A percentile compares a stretch with the other conserved stretches of the same genome.
phyloP scores from a whole-genome alignment of 2,888 invertebrate genomes.

The Conus canariensis region DNA sequence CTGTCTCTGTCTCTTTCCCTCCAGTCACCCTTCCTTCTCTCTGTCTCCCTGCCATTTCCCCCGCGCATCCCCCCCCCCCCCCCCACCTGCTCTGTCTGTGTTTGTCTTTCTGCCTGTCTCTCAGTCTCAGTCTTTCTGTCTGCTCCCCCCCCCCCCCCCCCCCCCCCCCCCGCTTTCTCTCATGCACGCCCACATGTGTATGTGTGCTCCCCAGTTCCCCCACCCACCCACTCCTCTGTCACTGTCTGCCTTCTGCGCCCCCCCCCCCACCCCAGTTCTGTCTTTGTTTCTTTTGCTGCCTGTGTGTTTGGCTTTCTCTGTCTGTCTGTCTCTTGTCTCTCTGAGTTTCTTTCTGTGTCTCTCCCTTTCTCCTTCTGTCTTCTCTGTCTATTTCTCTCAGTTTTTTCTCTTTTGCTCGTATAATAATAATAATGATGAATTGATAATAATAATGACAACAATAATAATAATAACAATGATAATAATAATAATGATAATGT shows the following conservation, averaged over 20 bases:
- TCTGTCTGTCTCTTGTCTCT: not conserved
- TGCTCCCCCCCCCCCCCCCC: not conserved
- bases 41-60: not conserved
- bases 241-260: not conserved
- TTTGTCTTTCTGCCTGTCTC: not conserved
- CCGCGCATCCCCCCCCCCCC: not conserved
- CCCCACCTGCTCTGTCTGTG: not conserved
- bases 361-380: not conserved
- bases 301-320: not conserved
- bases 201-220: not conserved
- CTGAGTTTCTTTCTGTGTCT: not conserved
- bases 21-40: not conserved
- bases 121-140: not conserved
- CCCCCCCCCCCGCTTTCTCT: not conserved
- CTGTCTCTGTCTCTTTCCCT: not conserved
- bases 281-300: not conserved
- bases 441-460: too few relatives aligned
- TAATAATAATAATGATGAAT: too few relatives aligned
- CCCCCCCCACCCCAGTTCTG: not conserved
- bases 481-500: too few relatives aligned
- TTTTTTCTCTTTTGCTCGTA: not conserved
- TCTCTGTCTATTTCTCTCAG: not conserved
- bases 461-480: too few relatives aligned
- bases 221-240: not conserved
- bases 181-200: not conserved